Conservation (phyloP, 1,140 invertebrate species). For the Aleiodes sp. region DNA sequence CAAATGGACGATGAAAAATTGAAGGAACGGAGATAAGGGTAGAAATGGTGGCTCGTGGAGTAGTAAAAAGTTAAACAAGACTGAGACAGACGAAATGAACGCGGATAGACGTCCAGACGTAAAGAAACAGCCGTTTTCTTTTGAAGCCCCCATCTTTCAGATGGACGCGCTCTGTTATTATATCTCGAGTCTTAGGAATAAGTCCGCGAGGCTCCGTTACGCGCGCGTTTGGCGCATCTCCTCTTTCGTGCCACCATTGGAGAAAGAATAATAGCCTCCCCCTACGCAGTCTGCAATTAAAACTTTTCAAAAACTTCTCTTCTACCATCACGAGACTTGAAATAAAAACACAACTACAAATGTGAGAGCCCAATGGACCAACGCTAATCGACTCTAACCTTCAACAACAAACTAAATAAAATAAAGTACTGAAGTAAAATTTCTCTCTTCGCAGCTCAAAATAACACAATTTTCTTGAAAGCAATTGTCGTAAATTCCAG, state of each 20-base stretch:
- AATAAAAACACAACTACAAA: too few species aligned
- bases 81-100: constrained; percentile 37
- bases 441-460: background rate
- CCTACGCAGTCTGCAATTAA: constrained; percentile 62
- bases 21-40: constrained; percentile 30
- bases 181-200: constrained; percentile 39
- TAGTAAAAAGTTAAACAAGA: constrained; percentile 40
- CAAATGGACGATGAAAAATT: constrained; percentile 54
- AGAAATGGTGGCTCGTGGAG: constrained; percentile 4
- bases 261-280: constrained; percentile 63
- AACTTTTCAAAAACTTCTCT: constrained; percentile 43
- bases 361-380: constrained; percentile 5
- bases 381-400: constrained; percentile 16
- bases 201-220: constrained; percentile 32
- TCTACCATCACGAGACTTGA: too few species aligned
- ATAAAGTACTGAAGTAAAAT: background rate
- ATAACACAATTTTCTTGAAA: background rate
- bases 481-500: constrained; percentile 26
- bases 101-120: constrained; percentile 40
- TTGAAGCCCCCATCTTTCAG: constrained; percentile 46
- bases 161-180: constrained; percentile 63
- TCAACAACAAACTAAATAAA: constrained; percentile 6
- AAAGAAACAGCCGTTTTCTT: constrained; percentile 51
- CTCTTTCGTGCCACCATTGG: constrained; percentile 36
- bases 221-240: constrained; percentile 31